These are phyloP conservation scores for Agriopis leucophaearia DNA, from an alignment of 2,888 invertebrate species.

Conservation along the genomic window DNA sequence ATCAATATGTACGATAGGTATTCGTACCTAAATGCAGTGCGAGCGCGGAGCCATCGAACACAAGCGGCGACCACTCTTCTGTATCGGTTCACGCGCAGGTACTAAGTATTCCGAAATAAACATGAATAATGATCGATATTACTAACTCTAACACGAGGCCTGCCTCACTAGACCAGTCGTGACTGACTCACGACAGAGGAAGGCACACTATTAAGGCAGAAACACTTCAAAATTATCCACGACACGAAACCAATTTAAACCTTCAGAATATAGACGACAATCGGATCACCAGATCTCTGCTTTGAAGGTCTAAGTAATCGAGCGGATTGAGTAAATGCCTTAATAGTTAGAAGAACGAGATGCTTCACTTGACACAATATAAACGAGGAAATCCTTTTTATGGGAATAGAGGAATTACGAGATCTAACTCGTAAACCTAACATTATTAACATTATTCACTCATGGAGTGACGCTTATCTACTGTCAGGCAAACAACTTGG, in stretches of 20 bases:
- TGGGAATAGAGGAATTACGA: not conserved
- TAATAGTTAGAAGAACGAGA: conserved; percentile 21
- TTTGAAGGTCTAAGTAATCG: conserved; percentile 26
- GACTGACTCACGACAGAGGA: not conserved
- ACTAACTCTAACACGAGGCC: not conserved
- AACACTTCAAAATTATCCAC: not conserved
- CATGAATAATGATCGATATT: not conserved
- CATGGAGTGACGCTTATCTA: too few species aligned
- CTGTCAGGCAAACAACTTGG: not conserved
- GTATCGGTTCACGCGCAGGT: conserved; percentile 10
- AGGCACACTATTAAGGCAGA: too few species aligned
- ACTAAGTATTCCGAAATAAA: conserved; percentile 26
- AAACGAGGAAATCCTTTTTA: conserved; percentile 71
- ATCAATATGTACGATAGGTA: not conserved
- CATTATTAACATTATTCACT: too few species aligned
- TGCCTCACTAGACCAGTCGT: not conserved
- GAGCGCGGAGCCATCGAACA: conserved; percentile 6
- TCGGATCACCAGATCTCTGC: conserved; percentile 2
- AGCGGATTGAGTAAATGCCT: conserved; percentile 23
- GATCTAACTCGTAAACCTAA: not conserved
- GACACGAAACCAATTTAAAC: conserved; percentile 4
- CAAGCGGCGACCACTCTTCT: conserved; percentile 6
- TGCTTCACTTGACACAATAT: conserved; percentile 2
- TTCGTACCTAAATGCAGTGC: not conserved
- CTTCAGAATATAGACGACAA: conserved; percentile 2